Conservation (phyloP, 1,140 invertebrate species). For the Drosophila subobscura region DNA sequence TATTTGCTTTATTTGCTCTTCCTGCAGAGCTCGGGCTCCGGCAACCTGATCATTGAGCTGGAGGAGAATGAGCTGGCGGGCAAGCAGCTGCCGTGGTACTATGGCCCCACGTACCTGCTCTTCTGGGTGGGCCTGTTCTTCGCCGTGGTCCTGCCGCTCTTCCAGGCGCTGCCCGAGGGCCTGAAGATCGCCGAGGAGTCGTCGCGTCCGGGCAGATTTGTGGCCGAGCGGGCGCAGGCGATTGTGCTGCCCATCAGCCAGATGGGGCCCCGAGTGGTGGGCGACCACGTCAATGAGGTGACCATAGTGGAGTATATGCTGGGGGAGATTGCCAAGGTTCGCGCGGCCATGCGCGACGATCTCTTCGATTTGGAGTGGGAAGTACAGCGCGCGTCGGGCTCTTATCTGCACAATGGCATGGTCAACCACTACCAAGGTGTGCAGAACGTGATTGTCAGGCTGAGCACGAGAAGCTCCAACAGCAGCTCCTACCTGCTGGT, state of each 20-base stretch:
- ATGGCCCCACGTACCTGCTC: conserved; percentile 58
- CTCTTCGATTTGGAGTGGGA: conserved; percentile 68
- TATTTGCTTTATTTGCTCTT: no score
- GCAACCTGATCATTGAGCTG: conserved; percentile 26
- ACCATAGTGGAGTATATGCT: conserved; percentile 85
- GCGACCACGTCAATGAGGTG: conserved; percentile 88
- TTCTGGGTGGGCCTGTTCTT: conserved; percentile 69
- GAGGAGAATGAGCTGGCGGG: not conserved
- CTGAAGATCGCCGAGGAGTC: conserved; percentile 54
- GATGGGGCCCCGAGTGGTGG: conserved; percentile 88
- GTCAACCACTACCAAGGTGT: conserved; percentile 88
- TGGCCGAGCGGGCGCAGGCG: conserved; percentile 67
- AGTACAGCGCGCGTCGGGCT: conserved; percentile 87
- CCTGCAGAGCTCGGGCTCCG: not conserved
- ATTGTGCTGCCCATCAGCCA: conserved; percentile 87
- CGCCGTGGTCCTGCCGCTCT: conserved; percentile 62
- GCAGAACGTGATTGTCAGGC: conserved; percentile 91
- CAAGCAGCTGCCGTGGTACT: conserved; percentile 64
- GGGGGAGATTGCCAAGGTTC: conserved; percentile 68
- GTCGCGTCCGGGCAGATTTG: conserved; percentile 55
- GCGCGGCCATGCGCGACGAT: conserved; percentile 47
- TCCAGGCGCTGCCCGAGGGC: conserved; percentile 49
- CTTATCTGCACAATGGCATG: conserved; percentile 90
- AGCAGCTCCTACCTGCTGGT: conserved; percentile 87
- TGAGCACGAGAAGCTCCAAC: conserved; percentile 84